Conservation (phyloP, 2,888 invertebrate species). For the Dicroscelio sp. region DNA sequence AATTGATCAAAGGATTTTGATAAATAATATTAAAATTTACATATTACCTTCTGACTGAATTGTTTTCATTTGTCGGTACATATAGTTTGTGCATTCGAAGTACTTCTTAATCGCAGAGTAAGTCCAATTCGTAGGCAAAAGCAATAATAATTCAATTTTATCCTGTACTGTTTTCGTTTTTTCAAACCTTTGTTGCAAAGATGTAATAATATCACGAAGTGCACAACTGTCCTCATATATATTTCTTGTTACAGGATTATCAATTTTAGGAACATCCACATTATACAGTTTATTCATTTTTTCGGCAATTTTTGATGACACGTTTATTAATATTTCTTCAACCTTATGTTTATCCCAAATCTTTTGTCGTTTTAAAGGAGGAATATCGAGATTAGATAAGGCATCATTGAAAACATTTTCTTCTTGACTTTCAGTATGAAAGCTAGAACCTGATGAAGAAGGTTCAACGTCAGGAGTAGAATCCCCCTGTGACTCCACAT, state of each 20-base stretch:
- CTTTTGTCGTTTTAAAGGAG: slow-evolving; percentile 27
- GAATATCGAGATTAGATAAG: slow-evolving; percentile 21
- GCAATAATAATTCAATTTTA: slow-evolving; percentile 22
- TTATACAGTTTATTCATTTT: not conserved
- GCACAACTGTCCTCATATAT: slow-evolving; percentile 28
- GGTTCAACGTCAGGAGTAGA: not conserved
- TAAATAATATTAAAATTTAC: slow-evolving; percentile 8
- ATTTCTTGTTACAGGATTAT: slow-evolving; percentile 24
- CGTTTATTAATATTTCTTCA: slow-evolving; percentile 1
- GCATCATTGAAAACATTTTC: slow-evolving; percentile 11
- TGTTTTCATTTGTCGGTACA: slow-evolving; percentile 18
- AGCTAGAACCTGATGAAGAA: slow-evolving; percentile 37
- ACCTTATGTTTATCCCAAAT: not conserved
- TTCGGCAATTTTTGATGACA: slow-evolving; percentile 26
- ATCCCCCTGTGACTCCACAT: slow-evolving; percentile 5
- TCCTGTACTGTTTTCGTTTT: not conserved
- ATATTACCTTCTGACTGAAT: slow-evolving; percentile 7
- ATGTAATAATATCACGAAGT: slow-evolving; percentile 21
- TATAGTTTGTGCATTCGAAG: slow-evolving; percentile 35
- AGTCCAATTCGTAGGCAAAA: slow-evolving; percentile 27
- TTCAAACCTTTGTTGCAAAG: slow-evolving; percentile 32
- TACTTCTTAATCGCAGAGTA: slow-evolving; percentile 33
- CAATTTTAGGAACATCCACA: slow-evolving; percentile 17
- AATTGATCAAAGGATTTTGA: not conserved
- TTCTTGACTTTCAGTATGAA: slow-evolving; percentile 49